Evolutionary conservation across 1,140 invertebrate species (phyloP).

Genomic region (Hesperophylax magnus): DNA sequence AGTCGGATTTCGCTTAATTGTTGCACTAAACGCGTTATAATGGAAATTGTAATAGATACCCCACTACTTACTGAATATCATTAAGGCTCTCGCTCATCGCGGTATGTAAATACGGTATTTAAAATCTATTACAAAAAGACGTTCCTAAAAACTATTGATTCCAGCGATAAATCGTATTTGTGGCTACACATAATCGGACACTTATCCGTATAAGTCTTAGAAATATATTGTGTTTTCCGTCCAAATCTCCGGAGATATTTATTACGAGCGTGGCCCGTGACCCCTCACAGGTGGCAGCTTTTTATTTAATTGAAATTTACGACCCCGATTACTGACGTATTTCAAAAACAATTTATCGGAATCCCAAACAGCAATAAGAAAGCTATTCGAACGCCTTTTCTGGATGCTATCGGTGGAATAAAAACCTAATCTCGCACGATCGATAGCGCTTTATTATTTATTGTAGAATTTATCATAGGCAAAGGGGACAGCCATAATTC

Average conservation of each 20-base stretch:
- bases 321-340: conserved; percentile 39
- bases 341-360: conserved; percentile 39
- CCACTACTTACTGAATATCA: too few relatives aligned
- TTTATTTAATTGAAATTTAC: conserved; percentile 50
- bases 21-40: too few relatives aligned
- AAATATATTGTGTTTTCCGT: conserved; percentile 34
- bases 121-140: background rate
- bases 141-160: conserved; percentile 24
- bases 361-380: conserved; percentile 23
- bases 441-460: conserved; percentile 39
- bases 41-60: too few relatives aligned
- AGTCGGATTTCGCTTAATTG: too few relatives aligned
- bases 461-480: conserved; percentile 32
- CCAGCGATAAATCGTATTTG: conserved; percentile 30
- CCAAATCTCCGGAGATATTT: conserved; percentile 30
- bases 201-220: conserved; percentile 20
- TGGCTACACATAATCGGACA: conserved; percentile 20
- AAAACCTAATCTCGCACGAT: conserved; percentile 38
- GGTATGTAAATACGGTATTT: conserved; percentile 6
- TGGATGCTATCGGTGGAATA: conserved; percentile 1
- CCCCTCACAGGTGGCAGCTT: conserved; percentile 39
- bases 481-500: conserved; percentile 6
- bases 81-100: too few relatives aligned
- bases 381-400: conserved; percentile 18
- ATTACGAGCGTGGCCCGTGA: conserved; percentile 33